Base-by-base conservation (phyloP, 35 echinoderm and acorn worm genomes). In the Lytechinus variegatus region DNA sequence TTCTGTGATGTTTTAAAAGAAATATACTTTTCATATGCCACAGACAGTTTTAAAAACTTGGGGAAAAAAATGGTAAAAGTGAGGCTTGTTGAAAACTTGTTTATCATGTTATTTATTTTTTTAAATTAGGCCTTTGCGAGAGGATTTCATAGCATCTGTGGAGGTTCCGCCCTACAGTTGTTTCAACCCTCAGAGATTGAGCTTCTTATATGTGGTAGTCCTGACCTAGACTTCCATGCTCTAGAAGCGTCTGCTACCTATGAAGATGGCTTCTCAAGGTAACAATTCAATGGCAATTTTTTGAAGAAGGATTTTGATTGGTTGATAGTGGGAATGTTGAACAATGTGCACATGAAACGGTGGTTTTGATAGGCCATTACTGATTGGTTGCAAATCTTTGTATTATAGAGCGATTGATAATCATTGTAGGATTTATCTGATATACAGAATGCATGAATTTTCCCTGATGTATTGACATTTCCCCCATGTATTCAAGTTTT, bases 191-290 rank as follows among this genome's bases (percentile, higher is more conserved):
- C 96, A 54, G 98, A 99, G 91, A 98, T 96, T 28, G 97, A 99
- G 94, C 87, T 99, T 58, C 96, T 99, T 0, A 94, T 99, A 16
- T 99, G 98, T 97, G 98, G 98, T 56, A 98, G 95, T 93, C 96
- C 97, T 29, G 98, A 98, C 5, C 91, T 99, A 90, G 98, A 99
- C 95, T 99, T 99, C 92, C 58, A 94, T 55, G 95, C 98, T 6
- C 90, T 99, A 24, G 98, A 99, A 89, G 94, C 94, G 8, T 96
- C 95, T 10, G 96, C 97, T 10, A 99, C 98, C 2, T 99, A 99
- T 95, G 98, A 99, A n/a, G 98, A 99, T 97, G 97, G 98, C 9
- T 99, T 95, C 96, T 94, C 95, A 54, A 97, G 96, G 98, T 99
- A 86, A 95, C 60, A 28, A 9, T 90, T 54, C 33, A 44, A 44